Evolutionary conservation across 2,113 vertebrate species (phyloP), one percentile per base, ranked within the genome.

Genomic region (Equus quagga): DNA sequence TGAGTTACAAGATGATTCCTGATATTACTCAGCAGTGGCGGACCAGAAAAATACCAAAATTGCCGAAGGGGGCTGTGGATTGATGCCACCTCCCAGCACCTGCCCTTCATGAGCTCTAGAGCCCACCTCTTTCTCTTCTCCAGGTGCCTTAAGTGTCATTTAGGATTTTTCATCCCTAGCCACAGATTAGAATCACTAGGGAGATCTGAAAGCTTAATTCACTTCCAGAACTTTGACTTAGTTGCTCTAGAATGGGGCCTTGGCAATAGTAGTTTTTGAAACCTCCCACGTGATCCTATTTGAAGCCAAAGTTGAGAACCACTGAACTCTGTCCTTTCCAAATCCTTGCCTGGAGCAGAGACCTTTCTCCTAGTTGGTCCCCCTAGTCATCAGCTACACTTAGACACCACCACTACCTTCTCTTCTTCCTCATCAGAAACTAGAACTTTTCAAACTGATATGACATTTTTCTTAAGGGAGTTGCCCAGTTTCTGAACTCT

Each of bases 1-100:
- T 18, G 60, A 93, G 49, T 86, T 92, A 56, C 7, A 24, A 23
- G n/a, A 84, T 84, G 93, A 73, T 83, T 91, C 73, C 84, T 54
- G 21, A 88, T 62, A 56, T 91, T 78, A 67, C 41, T 96, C 94
- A 75, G 85, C 64, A 84, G n/a, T 19, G 4, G 44, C 49, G 18
- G 19, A 81, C 49, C 72, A 89, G 70, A 91, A 83, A 87, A 82
- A 87, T 84, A 41, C 26, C 58, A 70, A 73, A 44, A 26, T 69
- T 46, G 26, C 24, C 80, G 54, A 33, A 83, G 73, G 69, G 5
- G 19, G 33, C 78, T 49, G 19, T 76, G 51, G 31, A 24, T 65
- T 0, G 10, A 24, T 23, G 9, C n/a, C 49, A 44, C 49, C 54
- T 79, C 41, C 24, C 17, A 31, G 83, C 54, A 72, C 19, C 72